Base-by-base conservation (phyloP, 37 sponge, comb jelly and placozoan species). In the Crambe crambe region DNA sequence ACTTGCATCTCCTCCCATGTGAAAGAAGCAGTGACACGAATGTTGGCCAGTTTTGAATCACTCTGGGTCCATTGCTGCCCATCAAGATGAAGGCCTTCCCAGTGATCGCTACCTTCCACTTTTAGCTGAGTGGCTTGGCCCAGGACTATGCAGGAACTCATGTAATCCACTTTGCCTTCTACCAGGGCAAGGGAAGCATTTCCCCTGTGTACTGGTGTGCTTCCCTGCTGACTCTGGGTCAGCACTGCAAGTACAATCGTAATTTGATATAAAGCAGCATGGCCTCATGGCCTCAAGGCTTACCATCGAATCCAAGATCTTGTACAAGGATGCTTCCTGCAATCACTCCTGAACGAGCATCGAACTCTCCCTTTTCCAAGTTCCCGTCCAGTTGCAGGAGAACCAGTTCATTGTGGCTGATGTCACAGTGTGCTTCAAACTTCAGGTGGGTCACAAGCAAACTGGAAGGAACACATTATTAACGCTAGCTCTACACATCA, bases 331-430 rank as follows among this genome's bases (percentile, higher is more conserved):
- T 65, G 27, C 42, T 47, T 23, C 94, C 94, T 72, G 94, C 94
- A 29, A 94, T 80, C 51, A 94, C 88, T 23, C 94, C 94, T 29
- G 90, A 87, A 25, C 84, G 18, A 22, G 94, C 90, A 69, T 86
- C 85, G 9, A 86, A n/a, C 17, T 86, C 80, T 29, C 80, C 84
- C 29, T 81, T 75, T 0, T 70, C 81, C 31, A 94, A 20, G 1
- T 37, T 61, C 2, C 78, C 78, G 1, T 81, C 82, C 25, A 76
- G n/a, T 1, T 63, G 80, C 3, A 94, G 64, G 25, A 86, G 73
- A 0, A 94, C 78, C 42, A 94, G 69, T 39, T 94, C 88, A 76
- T 87, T 92, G 62, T 76, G 76, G 31, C 73, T 73, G n/a, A 92
- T 54, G 63, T 92, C 88, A 72, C 73, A 72, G 71, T 87, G 88